phyloP scores from a whole-genome alignment of 2,797 vertebrate genomes.

The Pipistrellus pygmaeus region DNA sequence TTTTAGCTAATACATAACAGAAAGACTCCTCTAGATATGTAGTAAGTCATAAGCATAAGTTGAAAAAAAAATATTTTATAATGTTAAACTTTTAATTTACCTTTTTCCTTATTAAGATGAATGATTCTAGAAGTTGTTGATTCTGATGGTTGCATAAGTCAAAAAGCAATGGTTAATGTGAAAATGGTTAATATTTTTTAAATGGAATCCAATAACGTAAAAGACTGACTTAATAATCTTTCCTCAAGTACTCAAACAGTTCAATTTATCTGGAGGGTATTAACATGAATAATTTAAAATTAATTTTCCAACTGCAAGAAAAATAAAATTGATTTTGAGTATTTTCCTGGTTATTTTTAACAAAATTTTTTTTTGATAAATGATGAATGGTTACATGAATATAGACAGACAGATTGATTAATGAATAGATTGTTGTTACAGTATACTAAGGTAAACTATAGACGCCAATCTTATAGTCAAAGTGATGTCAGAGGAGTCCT shows the following conservation, averaged over 20 bases:
- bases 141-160: constrained; percentile 16
- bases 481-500: not conserved
- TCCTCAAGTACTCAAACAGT: constrained; percentile 63
- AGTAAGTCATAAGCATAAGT: constrained; percentile 10
- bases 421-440: not conserved
- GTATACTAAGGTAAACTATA: not conserved
- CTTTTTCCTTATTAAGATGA: constrained; percentile 60
- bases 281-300: constrained; percentile 80
- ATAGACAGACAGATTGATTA: not conserved
- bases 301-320: constrained; percentile 71
- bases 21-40: not conserved
- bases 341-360: constrained; percentile 55
- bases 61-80: constrained; percentile 52
- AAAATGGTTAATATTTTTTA: constrained; percentile 68
- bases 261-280: constrained; percentile 69
- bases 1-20: not conserved
- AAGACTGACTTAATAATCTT: constrained; percentile 67
- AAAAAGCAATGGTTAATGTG: constrained; percentile 57
- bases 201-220: constrained; percentile 49
- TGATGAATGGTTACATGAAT: not conserved
- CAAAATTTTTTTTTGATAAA: not conserved
- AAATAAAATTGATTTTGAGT: constrained; percentile 60
- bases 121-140: constrained; percentile 51
- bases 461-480: not conserved
- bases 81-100: constrained; percentile 52